Evolutionary conservation across 2,113 vertebrate species (phyloP), one percentile per base, ranked within the genome.

Genomic region (Lagopus muta): DNA sequence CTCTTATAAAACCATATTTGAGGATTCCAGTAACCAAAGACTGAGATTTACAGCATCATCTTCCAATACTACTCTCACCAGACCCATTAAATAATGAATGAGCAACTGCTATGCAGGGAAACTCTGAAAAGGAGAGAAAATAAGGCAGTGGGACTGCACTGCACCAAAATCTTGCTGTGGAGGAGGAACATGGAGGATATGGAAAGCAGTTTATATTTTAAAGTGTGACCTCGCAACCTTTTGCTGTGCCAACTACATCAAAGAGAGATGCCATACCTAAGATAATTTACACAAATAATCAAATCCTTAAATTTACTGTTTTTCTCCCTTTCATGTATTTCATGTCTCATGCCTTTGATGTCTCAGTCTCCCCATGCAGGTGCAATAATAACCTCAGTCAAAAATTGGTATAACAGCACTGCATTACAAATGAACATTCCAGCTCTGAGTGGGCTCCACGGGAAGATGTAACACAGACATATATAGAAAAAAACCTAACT

Each of bases 331-430:
- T 96, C 69, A 94, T 84, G 69, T 93, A 48, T 7, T 43, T 43
- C 15, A 43, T 43, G 42, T 43, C 42, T 43, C 42, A 16, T 93
- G 89, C 88, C 95, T 97, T 97, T 97, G 96, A 97, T 96, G 96
- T 92, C 30, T 10, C 76, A 91, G 77, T 54, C 62, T 91, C 77
- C 60, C 74, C 4, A 0, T 57, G 80, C 92, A 97, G 94, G 92
- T 97, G 92, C 88, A 89, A 11, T 6, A 92, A 14, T n/a, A 83
- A 40, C 62, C 73, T 24, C 34, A n/a, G 61, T 28, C 81, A 81
- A 65, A 82, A 42, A 36, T 62, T 36, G 28, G 18, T 61, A 61
- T 4, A 9, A 70, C 79, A 25, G 30, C 21, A 10, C 61, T 54
- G 47, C 74, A 58, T 32, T 52, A 8, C 11, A 71, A 36, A n/a